Percentiles rank a stretch among this genome's conserved stretches.
These are phyloP conservation scores for Pterocles gutturalis DNA, from an alignment of 2,113 vertebrate species.

Conservation along the genomic window DNA sequence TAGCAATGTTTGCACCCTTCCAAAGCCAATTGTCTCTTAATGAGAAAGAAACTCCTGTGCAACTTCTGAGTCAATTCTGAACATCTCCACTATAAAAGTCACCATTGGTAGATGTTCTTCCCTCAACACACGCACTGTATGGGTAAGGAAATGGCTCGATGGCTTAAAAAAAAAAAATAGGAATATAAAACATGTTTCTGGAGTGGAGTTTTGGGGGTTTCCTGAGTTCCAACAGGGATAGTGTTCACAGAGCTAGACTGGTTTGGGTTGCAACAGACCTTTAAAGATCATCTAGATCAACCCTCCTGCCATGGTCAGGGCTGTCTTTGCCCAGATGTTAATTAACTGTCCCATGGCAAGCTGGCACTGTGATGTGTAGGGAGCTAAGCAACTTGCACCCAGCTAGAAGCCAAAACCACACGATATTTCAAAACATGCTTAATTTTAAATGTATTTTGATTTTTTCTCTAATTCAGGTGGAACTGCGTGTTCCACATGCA, in stretches of 20 bases:
- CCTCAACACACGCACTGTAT: not conserved
- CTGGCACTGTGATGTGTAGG: not conserved
- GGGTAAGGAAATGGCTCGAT: not conserved
- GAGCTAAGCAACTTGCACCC: not conserved
- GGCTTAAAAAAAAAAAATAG: not conserved
- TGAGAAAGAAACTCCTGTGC: not conserved
- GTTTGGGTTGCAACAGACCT: not conserved
- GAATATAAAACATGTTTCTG: too few species aligned
- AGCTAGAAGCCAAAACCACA: not conserved
- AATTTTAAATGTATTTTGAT: not conserved
- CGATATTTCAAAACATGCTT: not conserved
- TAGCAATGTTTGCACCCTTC: not conserved
- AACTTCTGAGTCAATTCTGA: not conserved
- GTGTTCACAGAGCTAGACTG: not conserved
- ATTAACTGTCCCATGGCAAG: not conserved
- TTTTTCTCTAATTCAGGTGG: not conserved
- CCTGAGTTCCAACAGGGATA: fast-evolving
- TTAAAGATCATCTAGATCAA: not conserved
- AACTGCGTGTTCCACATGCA: not conserved
- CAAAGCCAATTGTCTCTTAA: not conserved
- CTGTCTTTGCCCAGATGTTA: not conserved
- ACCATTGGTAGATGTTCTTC: not conserved
- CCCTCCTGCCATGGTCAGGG: not conserved
- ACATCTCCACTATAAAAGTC: not conserved
- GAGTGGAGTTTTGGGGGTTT: not conserved